These are phyloP conservation scores for Morone chrysops DNA, from an alignment of 2,113 vertebrate species.

Conservation along the genomic window DNA sequence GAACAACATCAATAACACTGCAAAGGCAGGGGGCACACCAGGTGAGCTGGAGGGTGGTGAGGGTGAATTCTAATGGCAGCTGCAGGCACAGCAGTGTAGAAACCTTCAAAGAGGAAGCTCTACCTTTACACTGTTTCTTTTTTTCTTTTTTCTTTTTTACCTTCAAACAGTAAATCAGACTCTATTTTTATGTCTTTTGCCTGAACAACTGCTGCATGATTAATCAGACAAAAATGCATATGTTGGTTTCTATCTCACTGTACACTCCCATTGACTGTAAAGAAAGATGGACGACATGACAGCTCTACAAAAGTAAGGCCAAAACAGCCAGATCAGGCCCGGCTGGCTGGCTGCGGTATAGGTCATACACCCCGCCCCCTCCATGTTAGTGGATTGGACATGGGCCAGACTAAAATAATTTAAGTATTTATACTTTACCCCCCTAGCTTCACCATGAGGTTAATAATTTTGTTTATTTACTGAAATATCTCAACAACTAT, in stretches of 20 bases:
- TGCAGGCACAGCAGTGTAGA: constrained; percentile 45
- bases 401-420: too few relatives aligned
- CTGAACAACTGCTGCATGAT: constrained; percentile 13
- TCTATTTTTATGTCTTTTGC: constrained; percentile 20
- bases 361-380: too few relatives aligned
- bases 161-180: constrained; percentile 41
- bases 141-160: constrained; percentile 26
- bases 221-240: constrained; percentile 20
- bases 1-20: constrained; percentile 60
- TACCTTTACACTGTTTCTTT: not conserved
- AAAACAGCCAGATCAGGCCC: too few relatives aligned
- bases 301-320: not conserved
- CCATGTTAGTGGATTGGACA: too few relatives aligned
- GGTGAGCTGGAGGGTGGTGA: constrained; percentile 55
- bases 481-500: not conserved
- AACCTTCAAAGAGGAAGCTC: constrained; percentile 54
- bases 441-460: not conserved
- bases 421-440: too few relatives aligned
- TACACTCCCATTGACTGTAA: not conserved
- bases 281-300: not conserved
- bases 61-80: constrained; percentile 55
- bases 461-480: not conserved
- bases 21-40: constrained; percentile 48
- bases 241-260: constrained; percentile 3
- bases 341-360: too few relatives aligned